A percentile compares a stretch with the other conserved stretches of the same genome.
Conservation (phyloP, 2,888 invertebrate species). For the Diabrotica balteata region DNA sequence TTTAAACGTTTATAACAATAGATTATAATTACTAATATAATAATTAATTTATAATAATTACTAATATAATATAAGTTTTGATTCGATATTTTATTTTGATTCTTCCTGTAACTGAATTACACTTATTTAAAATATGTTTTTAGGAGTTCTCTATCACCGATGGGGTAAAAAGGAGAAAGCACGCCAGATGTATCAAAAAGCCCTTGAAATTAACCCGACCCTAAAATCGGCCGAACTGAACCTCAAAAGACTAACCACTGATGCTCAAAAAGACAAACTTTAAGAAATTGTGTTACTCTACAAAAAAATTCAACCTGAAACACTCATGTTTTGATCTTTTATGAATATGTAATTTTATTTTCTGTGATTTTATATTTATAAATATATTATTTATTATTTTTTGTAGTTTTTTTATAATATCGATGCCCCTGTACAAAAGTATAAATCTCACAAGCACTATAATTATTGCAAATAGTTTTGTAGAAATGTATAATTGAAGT, state of each 20-base stretch:
- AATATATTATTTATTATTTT: conserved; percentile 8
- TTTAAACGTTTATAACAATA: too few relatives aligned
- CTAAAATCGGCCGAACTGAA: conserved; percentile 75
- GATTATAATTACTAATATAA: too few relatives aligned
- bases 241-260: conserved; percentile 62
- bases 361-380: conserved; percentile 13
- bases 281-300: too few relatives aligned
- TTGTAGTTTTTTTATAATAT: background rate
- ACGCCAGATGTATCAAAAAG: conserved; percentile 75
- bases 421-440: too few relatives aligned
- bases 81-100: background rate
- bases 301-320: conserved; percentile 18
- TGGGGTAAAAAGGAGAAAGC: conserved; percentile 83
- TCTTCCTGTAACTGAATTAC: background rate
- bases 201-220: conserved; percentile 75
- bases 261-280: conserved; percentile 26
- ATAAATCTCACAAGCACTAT: too few relatives aligned
- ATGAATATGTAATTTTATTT: conserved; percentile 4
- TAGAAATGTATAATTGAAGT: too few relatives aligned
- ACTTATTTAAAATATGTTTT: conserved; percentile 43
- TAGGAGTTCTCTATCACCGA: conserved; percentile 91
- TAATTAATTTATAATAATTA: too few relatives aligned
- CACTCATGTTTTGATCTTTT: background rate
- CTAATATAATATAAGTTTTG: too few relatives aligned
- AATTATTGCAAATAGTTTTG: too few relatives aligned